Evolutionary conservation across 2,888 invertebrate species (phyloP).

Genomic region (Megamerina dolium): DNA sequence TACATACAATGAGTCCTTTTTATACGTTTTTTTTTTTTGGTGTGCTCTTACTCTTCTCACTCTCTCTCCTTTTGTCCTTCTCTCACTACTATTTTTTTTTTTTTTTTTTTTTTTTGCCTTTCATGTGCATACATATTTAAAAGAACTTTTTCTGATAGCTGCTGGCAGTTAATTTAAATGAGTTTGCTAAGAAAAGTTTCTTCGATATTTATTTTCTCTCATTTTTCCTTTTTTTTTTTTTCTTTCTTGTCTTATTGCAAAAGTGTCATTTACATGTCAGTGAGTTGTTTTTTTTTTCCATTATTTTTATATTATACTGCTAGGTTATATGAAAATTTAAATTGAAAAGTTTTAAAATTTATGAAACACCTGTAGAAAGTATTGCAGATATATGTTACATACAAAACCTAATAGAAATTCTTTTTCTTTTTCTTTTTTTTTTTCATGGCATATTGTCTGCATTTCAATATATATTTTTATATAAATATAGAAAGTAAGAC

Average conservation of each 20-base stretch:
- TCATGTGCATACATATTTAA: conserved; percentile 1
- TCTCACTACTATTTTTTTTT: conserved; percentile 17
- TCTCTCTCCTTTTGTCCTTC: no score
- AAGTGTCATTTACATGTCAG: conserved; percentile 41
- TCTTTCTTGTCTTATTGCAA: neutral
- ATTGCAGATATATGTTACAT: no score
- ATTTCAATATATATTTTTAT: no score
- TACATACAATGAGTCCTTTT: no score
- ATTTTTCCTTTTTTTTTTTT: neutral
- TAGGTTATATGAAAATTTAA: conserved; percentile 5
- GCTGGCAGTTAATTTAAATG: conserved; percentile 31
- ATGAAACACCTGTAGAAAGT: conserved; percentile 4
- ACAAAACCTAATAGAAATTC: no score
- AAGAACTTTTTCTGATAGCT: conserved; percentile 1
- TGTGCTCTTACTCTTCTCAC: no score
- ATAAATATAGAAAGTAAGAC: no score
- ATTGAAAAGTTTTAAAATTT: no score
- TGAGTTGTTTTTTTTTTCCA: conserved; percentile 16
- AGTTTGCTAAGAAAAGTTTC: conserved; percentile 28
- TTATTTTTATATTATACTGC: conserved; percentile 1
- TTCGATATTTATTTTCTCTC: conserved; percentile 9
- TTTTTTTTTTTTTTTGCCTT: conserved; percentile 8
- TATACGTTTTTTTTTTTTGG: no score
- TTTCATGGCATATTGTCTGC: no score
- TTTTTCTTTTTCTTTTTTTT: no score